Percentiles rank a stretch among this genome's conserved stretches.
phyloP scores from a whole-genome alignment of 2,888 invertebrate species.

The Ernsta delagoae region DNA sequence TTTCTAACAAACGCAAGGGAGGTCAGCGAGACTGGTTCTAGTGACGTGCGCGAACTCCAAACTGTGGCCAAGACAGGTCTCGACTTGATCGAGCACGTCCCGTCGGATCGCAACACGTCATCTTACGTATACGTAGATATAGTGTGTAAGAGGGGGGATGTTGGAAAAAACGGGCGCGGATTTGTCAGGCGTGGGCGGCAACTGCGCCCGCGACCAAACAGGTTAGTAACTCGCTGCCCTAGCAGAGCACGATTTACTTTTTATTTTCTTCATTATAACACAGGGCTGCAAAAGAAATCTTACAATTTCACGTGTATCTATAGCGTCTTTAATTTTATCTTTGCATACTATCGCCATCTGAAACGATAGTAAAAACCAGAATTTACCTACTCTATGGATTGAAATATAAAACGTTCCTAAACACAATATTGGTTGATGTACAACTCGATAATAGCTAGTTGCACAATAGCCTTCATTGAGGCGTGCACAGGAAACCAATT shows the following conservation, averaged over 20 bases:
- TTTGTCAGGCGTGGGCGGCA: constrained; percentile 79
- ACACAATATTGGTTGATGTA: constrained; percentile 22
- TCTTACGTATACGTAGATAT: constrained; percentile 28
- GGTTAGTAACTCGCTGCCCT: constrained; percentile 66
- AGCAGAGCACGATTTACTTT: constrained; percentile 63
- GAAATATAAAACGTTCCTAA: constrained; percentile 24
- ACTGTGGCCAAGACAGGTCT: constrained; percentile 58
- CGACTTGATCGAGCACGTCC: constrained; percentile 66
- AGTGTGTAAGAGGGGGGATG: constrained; percentile 45
- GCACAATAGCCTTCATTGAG: constrained; percentile 39
- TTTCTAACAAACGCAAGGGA: constrained; percentile 43
- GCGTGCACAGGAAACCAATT: constrained; percentile 50
- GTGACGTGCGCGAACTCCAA: constrained; percentile 43
- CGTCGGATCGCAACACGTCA: constrained; percentile 39
- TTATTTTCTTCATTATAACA: constrained; percentile 67
- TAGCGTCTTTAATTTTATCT: too few relatives aligned
- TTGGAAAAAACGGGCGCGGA: constrained; percentile 69
- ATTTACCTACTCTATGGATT: not conserved
- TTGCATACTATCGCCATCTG: not conserved
- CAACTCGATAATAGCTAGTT: constrained; percentile 24
- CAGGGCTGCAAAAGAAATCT: constrained; percentile 62
- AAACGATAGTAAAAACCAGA: not conserved
- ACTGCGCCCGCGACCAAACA: constrained; percentile 72
- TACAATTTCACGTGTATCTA: constrained; percentile 20
- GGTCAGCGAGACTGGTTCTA: constrained; percentile 41